These are phyloP conservation scores for Carassius gibelio DNA, from an alignment of 2,113 vertebrate genomes.

Conservation along the genomic window DNA sequence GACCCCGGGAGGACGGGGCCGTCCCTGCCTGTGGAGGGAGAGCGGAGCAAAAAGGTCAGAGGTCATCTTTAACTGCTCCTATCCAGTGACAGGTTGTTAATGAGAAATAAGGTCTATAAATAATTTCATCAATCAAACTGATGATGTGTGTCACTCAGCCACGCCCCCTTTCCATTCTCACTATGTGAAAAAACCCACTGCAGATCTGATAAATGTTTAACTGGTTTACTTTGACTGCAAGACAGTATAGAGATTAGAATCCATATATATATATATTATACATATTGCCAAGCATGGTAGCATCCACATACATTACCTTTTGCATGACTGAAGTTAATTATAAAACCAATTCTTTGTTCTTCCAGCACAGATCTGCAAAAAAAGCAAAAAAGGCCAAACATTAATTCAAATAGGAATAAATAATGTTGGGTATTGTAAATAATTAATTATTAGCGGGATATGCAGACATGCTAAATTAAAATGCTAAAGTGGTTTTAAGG, in stretches of 20 bases:
- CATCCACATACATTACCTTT: constrained; percentile 65
- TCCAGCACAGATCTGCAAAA: constrained; percentile 30
- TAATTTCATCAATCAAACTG: constrained; percentile 23
- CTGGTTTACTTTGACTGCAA: not conserved
- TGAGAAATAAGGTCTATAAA: constrained; percentile 7
- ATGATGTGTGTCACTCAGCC: constrained; percentile 11
- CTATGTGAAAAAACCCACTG: not conserved
- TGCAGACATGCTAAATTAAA: not conserved
- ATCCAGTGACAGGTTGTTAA: constrained; percentile 8
- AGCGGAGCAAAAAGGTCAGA: constrained; percentile 32
- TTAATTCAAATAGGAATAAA: too few species aligned
- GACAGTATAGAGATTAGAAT: not conserved
- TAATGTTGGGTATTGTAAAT: too few species aligned
- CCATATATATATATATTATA: too few species aligned
- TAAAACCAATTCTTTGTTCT: not conserved
- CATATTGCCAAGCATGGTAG: not conserved
- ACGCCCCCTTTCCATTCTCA: constrained; percentile 6
- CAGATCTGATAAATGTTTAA: not conserved
- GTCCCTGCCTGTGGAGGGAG: constrained; percentile 72
- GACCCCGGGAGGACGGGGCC: constrained; percentile 84
- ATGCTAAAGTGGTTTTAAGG: too few species aligned
- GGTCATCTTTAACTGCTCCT: constrained; percentile 27
- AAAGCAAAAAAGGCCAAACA: not conserved
- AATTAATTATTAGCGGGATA: not conserved
- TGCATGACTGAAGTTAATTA: constrained; percentile 67